Evolutionary conservation across 1,140 invertebrate species (phyloP), one percentile per base, ranked within the genome.

Genomic region (Drosophila novamexicana): DNA sequence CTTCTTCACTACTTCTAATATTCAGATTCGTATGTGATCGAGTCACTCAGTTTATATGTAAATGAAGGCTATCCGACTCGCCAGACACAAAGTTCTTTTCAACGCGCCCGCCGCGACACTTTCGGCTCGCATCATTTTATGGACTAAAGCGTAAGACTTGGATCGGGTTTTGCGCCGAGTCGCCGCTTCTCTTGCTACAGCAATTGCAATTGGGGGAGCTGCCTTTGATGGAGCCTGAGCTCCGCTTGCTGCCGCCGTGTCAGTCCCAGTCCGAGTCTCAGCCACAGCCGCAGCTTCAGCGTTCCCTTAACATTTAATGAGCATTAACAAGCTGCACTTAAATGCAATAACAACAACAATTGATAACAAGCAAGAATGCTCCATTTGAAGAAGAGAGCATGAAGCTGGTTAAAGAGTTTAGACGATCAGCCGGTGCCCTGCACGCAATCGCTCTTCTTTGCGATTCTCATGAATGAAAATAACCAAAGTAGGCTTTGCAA

Each of bases 311-410:
- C 82, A 88, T 86, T 89, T 89, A 89, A 89, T 89, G 80, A 89
- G 84, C 84, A 90, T 89, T 89, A 89, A 89, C 84, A 89, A 89
- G 84, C 85, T 89, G 84, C 85, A 89, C 84, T 89, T 89, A 84
- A 89, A 78, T 78, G 68, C 81, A 89, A 84, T 80, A 89, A 89
- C 84, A 84, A 81, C 77, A 84, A 85, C 81, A 89, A 89, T 88
- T 88, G 84, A 88, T 88, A 88, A 83, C 79, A 85, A 86, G 73
- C 67, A 80, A 77, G 81, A 81, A 80, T 77, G 69, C 76, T 76
- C 50, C 79, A 81, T 56, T 81, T 77, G 61, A 49, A 76, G 61
- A 18, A 34, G 42, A 56, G 57, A 68, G 64, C 49, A 22, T 8
- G 42, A 45, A 71, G 68, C 44, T 22, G 47, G 12, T 18, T 29